A percentile compares a stretch with the other conserved stretches of the same genome.
Evolutionary conservation across 1,140 invertebrate genomes (phyloP).

Genomic region (Drosophila melanogaster): Release_6_plus_ISO1_MT NT_033779.5:10091001-10091500

Average conservation of each 20-base stretch:
- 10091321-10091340: slow-evolving; percentile 62
- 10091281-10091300: slow-evolving; percentile 24
- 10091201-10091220: slow-evolving; percentile 68
- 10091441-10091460: not conserved
- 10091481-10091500: slow-evolving; percentile 65
- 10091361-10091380: slow-evolving; percentile 57
- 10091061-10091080: too few species aligned
- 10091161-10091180: too few species aligned
- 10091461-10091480: slow-evolving; percentile 9
- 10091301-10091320: slow-evolving; percentile 65
- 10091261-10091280: slow-evolving; percentile 45
- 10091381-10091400: slow-evolving; percentile 19
- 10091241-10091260: slow-evolving; percentile 36
- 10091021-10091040: too few species aligned
- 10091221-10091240: slow-evolving; percentile 68
- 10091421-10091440: slow-evolving; percentile 2
- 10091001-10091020: too few species aligned
- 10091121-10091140: too few species aligned
- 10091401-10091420: slow-evolving; percentile 35
- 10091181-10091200: not conserved
- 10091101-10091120: too few species aligned
- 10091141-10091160: too few species aligned
- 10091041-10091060: too few species aligned
- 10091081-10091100: too few species aligned
- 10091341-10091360: slow-evolving; percentile 60